Base-by-base conservation (phyloP, 2,113 vertebrate genomes). In the Microtus ochrogaster region DNA sequence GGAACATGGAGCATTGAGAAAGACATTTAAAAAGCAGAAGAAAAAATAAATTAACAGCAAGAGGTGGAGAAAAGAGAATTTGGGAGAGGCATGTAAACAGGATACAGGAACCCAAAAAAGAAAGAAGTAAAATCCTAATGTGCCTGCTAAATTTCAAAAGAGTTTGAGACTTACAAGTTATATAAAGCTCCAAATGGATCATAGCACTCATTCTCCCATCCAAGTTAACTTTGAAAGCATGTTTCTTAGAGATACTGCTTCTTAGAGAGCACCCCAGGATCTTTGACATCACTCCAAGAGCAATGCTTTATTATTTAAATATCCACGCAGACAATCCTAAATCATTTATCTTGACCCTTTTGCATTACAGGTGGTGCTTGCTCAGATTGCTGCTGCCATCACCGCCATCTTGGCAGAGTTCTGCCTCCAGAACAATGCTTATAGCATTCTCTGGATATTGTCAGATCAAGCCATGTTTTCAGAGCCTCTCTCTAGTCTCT, bases 171-270 rank as follows among this genome's bases (percentile, higher is more conserved):
- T 58, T 92, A 30, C 0, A 90, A 78, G 30, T 41, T 73, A 81
- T 89, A 70, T 2, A 41, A 65, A 28, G 47, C 47, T 11, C 41
- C 44, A 88, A 58, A 21, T 33, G 94, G 49, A 92, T 30, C 26
- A 24, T 4, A 76, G 39, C 0, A 63, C 85, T 92, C 33, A 89
- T 33, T 90, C 26, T 68, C 30, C 36, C 1, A 26, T 17, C 3
- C 73, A 82, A 4, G 92, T 77, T 73, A 91, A 91, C 17, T 39
- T 94, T 61, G 10, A 76, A 94, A 92, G 91, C 33, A 90, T 92
- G 84, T 61, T 76, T 28, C 76, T 68, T 61, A 39, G 36, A 89
- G 28, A 94, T n/a, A 82, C 89, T 9, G 47, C 41, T 81, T 30
- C 52, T 88, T 92, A 83, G 30, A 83, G 30, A 78, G 88, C 79